Evolutionary conservation across 2,113 vertebrate species (phyloP), one percentile per base, ranked within the genome.

Genomic region (Sturnus vulgaris): DNA sequence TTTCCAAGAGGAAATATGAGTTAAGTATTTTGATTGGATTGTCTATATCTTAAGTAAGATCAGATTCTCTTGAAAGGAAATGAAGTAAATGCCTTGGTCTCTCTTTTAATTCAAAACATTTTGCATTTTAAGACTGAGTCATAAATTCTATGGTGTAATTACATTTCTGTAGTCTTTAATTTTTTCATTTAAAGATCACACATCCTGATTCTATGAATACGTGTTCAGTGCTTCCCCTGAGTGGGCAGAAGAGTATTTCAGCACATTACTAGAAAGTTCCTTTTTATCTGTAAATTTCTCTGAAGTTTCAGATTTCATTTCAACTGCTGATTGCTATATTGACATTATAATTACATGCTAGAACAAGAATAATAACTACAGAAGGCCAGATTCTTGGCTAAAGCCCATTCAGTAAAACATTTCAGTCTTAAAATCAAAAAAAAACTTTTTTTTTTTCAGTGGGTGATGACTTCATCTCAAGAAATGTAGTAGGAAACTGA

Each of bases 111-210:
- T 96, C 86, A 90, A 86, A 81, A 60, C 15, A 12, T 77, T 94
- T 86, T 86, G 44, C 90, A 35, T 96, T 88, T 94, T 94, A 94
- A 94, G 91, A 56, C 88, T 95, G 95, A 96, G 82, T 95, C 88
- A 95, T 95, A 96, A 96, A 95, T 96, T 94, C 72, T 88, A 2
- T 64, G 86, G 88, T 86, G 60, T 95, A 96, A 94, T 95, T 96
- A 95, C 44, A 79, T 90, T 95, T 92, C 65, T 86, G 40, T 61
- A 92, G 80, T 75, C 93, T 90, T 96, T 82, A 90, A 93, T 94
- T 94, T 96, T 96, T 97, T 94, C 86, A 92, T 95, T 96, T 96
- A 92, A 90, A 94, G 92, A 96, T 96, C 93, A 92, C 86, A 81
- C 79, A 59, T 93, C 28, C 13, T 92, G 69, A 82, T 92, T 88